phyloP scores from a whole-genome alignment of 2,888 invertebrate genomes.

The Ecdyonurus torrentis region DNA sequence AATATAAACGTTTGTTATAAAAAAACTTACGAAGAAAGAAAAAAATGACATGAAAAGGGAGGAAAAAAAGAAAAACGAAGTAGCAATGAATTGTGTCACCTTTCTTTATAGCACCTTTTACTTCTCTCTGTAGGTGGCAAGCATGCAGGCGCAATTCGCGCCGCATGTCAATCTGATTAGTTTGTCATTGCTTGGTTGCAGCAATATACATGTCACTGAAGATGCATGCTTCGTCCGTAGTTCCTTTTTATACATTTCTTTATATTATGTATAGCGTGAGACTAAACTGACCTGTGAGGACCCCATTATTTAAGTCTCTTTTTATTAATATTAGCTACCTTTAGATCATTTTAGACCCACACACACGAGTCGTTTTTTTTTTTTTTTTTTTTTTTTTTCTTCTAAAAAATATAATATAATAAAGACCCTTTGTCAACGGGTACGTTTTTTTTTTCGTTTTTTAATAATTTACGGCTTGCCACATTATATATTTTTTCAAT shows the following conservation, averaged over 20 bases:
- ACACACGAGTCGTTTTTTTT: not conserved
- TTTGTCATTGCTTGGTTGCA: not conserved
- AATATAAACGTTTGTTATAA: not conserved
- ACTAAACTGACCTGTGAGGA: not conserved
- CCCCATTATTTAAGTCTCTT: not conserved
- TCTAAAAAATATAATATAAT: not conserved
- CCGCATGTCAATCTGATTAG: not conserved
- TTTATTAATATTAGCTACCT: not conserved
- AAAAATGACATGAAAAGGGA: not conserved
- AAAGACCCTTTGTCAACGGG: not conserved
- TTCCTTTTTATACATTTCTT: too few relatives aligned
- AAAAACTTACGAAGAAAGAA: not conserved
- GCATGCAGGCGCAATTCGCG: not conserved
- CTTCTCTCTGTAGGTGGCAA: not conserved
- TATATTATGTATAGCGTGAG: too few relatives aligned
- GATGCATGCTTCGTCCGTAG: too few relatives aligned
- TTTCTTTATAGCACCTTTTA: not conserved
- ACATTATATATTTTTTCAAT: not conserved
- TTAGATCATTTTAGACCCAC: not conserved
- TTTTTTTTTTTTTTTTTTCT: not conserved
- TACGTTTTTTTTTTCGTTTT: not conserved
- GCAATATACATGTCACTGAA: not conserved
- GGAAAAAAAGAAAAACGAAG: not conserved
- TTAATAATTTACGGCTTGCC: conserved; percentile 1
- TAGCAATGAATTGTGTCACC: not conserved